A percentile compares a stretch with the other conserved stretches of the same genome.
Evolutionary conservation across 2,888 invertebrate genomes (phyloP).

Genomic region (Drosophila silvestris): DNA sequence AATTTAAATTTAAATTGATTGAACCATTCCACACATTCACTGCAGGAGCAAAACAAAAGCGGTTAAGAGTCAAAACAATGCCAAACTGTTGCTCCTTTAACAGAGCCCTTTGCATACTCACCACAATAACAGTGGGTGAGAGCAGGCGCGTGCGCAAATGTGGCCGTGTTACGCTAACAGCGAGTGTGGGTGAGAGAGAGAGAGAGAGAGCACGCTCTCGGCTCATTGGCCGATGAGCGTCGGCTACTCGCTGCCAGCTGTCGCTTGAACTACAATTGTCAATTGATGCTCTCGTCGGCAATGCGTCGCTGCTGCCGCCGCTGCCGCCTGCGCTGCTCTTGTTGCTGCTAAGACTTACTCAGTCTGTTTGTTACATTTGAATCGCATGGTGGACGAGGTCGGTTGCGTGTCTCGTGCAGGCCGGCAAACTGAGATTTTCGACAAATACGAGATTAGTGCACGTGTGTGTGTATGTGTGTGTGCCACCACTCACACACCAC

Average conservation of each 20-base stretch:
- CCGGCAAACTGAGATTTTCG: constrained; percentile 56
- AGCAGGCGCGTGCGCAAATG: constrained; percentile 59
- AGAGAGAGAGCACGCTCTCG: constrained; percentile 13
- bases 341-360: constrained; percentile 43
- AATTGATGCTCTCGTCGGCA: constrained; percentile 42
- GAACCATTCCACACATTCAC: not conserved
- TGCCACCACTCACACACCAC: not conserved
- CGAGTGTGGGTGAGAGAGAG: constrained; percentile 34
- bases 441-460: constrained; percentile 58
- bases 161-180: constrained; percentile 23
- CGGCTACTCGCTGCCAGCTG: constrained; percentile 53
- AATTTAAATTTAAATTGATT: not conserved
- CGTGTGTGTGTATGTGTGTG: constrained; percentile 32
- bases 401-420: constrained; percentile 58
- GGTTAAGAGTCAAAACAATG: constrained; percentile 16
- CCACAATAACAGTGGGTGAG: constrained; percentile 45
- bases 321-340: constrained; percentile 18
- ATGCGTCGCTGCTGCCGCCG: constrained; percentile 21
- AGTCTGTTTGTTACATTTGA: constrained; percentile 75
- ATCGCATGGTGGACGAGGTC: constrained; percentile 62
- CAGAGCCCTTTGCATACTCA: constrained; percentile 30
- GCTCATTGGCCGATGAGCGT: constrained; percentile 53
- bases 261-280: constrained; percentile 29
- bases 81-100: constrained; percentile 72
- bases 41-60: not conserved